A percentile compares a stretch with the other conserved stretches of the same genome.
phyloP scores from a whole-genome alignment of 2,113 vertebrate species.

The Siphamia tubifer region DNA sequence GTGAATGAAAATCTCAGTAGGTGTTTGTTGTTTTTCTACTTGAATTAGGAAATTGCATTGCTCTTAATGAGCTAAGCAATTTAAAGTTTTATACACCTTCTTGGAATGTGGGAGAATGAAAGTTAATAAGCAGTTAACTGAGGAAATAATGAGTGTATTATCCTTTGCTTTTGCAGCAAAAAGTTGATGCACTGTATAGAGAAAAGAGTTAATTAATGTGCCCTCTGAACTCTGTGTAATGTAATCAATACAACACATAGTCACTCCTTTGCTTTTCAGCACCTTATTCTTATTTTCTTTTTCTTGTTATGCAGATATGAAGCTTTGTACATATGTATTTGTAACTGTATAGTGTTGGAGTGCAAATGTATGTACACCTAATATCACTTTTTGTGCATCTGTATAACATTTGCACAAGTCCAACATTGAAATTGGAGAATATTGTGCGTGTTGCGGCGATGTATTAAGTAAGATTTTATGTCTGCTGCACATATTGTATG shows the following conservation, averaged over 20 bases:
- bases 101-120: conserved; percentile 38
- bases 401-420: too few species aligned
- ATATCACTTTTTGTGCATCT: neutral
- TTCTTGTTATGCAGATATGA: neutral
- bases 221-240: neutral
- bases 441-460: neutral
- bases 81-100: conserved; percentile 44
- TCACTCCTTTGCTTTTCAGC: neutral
- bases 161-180: neutral
- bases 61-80: conserved; percentile 54
- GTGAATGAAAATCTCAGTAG: conserved; percentile 31
- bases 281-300: too few species aligned
- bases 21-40: conserved; percentile 35
- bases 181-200: neutral
- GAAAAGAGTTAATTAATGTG: neutral
- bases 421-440: neutral
- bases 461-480: neutral
- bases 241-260: neutral
- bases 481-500: neutral
- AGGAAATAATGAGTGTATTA: conserved; percentile 49
- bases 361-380: neutral
- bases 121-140: conserved; percentile 31
- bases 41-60: conserved; percentile 25
- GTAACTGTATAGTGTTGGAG: neutral
- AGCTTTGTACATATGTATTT: neutral